Base-by-base conservation (phyloP, 1,140 invertebrate species). In the Lordiphosa collinella region DNA sequence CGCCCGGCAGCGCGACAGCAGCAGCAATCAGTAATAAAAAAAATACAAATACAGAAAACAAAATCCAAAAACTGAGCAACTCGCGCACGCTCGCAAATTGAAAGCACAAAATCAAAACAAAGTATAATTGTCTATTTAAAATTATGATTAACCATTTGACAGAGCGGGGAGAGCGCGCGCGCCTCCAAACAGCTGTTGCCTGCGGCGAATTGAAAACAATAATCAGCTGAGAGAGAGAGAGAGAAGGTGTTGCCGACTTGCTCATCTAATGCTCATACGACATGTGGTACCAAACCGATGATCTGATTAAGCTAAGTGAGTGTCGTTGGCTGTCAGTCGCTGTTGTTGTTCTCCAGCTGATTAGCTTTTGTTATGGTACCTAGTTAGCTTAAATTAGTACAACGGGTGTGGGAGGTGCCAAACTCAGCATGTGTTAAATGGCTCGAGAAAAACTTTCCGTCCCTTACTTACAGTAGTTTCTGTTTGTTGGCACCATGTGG, bases 111-210 rank as follows among this genome's bases (percentile, higher is more conserved):
- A 74, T 72, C 80, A 70, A 87, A 87, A 87, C 66, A 84, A 84
- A 82, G 63, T 63, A 86, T 86, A 75, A 86, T 76, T 86, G 76
- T 73, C 76, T 73, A 86, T 78, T 86, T 86, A 86, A 86, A 86
- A 86, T 70, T 82, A 86, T 86, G 78, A 86, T 82, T 82, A 86
- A 85, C 65, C 67, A 59, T 54, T 29, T 43, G 36, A 35, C n/a
- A 12, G 53, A 69, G 38, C 10, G 51, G 37, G 9, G 52, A 31
- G 52, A 38, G 11, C 29, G 52, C 34, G 18, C 8, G 38, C n/a
- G 40, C 6, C 12, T 31, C 31, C 29, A 16, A 82, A 78, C 78
- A 82, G 78, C 78, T 82, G 78, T 16, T 44, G 40, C 14, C 41
- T 50, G 75, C 69, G 71, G 67, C 78, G 76, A 84, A 76, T 58